These are phyloP conservation scores for Megalonaias nervosa DNA, from an alignment of 1,140 invertebrate genomes.

Conservation along the genomic window DNA sequence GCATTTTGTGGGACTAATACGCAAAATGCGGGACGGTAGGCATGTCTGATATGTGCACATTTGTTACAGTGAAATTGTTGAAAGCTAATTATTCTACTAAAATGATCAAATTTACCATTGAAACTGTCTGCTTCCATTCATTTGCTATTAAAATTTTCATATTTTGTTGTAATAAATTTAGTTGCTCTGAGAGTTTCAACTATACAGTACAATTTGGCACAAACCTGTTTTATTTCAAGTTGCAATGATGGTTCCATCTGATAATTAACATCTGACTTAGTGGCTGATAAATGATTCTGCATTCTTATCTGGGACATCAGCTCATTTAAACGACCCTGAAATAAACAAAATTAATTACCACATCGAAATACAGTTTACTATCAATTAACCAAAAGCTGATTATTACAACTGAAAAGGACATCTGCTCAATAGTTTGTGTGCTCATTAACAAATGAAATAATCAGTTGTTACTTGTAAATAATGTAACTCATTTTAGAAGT, in stretches of 20 bases:
- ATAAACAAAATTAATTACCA: neutral
- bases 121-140: no score
- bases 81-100: no score
- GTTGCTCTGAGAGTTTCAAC: neutral
- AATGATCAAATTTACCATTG: no score
- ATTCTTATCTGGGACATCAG: conserved; percentile 89
- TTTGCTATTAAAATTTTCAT: no score
- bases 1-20: no score
- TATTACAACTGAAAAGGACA: neutral
- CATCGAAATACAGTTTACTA: neutral
- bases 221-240: conserved; percentile 78
- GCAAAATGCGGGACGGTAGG: no score
- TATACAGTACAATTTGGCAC: conserved; percentile 1
- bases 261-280: conserved; percentile 72
- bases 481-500: no score
- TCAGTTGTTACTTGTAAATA: no score
- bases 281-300: conserved; percentile 77
- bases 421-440: neutral
- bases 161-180: neutral
- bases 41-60: no score
- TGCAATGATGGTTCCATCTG: conserved; percentile 78
- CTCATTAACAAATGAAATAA: no score
- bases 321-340: conserved; percentile 88
- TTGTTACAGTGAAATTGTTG: no score
- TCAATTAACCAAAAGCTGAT: neutral